Percentiles rank a stretch among this genome's conserved stretches.
Conservation (phyloP, 2,113 vertebrate genomes). For the Dendrocopos noguchii region DNA sequence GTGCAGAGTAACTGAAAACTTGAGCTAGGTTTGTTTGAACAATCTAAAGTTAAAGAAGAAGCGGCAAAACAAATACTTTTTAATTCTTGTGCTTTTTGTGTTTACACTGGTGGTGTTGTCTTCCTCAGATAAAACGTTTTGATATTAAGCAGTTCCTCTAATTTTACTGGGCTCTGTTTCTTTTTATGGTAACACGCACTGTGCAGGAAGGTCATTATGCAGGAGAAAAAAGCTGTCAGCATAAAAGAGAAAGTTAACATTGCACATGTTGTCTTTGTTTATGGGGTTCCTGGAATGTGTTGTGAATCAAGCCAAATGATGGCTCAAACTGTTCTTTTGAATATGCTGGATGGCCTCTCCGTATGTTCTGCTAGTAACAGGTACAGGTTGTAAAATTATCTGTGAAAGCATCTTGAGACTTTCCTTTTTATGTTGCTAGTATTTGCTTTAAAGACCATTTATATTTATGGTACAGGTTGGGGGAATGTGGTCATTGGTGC, state of each 20-base stretch:
- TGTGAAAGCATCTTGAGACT: neutral
- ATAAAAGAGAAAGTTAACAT: conserved; percentile 79
- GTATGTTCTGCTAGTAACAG: neutral
- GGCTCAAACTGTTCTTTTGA: conserved; percentile 54
- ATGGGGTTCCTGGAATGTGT: conserved; percentile 76
- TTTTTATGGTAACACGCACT: conserved; percentile 80
- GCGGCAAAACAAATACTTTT: conserved; percentile 70
- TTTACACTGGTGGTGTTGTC: conserved; percentile 72
- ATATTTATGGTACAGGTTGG: neutral
- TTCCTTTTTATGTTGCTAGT: neutral
- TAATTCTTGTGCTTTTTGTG: conserved; percentile 74
- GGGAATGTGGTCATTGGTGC: neutral
- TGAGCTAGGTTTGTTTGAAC: conserved; percentile 64
- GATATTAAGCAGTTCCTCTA: conserved; percentile 78
- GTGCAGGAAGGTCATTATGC: conserved; percentile 81
- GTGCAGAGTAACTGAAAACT: conserved; percentile 50
- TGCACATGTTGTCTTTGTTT: conserved; percentile 77
- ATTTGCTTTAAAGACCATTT: conserved; percentile 18
- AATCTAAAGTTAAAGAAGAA: conserved; percentile 69
- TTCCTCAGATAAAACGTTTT: conserved; percentile 78
- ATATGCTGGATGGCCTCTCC: neutral
- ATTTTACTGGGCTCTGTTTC: conserved; percentile 74
- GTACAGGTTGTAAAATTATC: conserved; percentile 24
- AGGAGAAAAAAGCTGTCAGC: conserved; percentile 73
- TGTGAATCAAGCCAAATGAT: conserved; percentile 70